Base-by-base conservation (phyloP, 2,113 vertebrate species). In the Taxidea taxus region DNA sequence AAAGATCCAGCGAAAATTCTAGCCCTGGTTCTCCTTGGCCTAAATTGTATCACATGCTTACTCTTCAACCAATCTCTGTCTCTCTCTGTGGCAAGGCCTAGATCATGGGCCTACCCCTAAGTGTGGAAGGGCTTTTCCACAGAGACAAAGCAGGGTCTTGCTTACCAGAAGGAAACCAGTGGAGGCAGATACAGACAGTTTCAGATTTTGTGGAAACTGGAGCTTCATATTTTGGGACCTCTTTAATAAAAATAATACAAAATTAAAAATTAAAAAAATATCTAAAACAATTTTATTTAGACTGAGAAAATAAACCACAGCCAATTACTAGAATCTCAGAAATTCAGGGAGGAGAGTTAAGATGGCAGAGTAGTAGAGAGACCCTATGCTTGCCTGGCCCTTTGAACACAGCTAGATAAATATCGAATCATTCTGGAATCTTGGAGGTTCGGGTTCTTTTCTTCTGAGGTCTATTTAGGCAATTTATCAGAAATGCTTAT, bases 271-370 rank as follows among this genome's bases (percentile, higher is more conserved):
- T 87, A 91, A n/a, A 86, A 95, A 92, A 74, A 54, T 37, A 2
- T 78, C 80, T 80, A 34, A 87, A 86, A 60, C 13, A 94, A 25
- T 66, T 92, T 97, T 92, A 37, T 58, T 95, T 93, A 92, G 37
- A 87, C 91, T 75, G 34, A 96, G 82, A 95, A 96, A 94, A 51
- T n/a, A 87, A 89, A 77, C 75, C 2, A 2, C 3, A 85, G 70
- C 18, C 77, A 64, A 87, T 64, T 51, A 91, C 29, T 66, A 25
- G 62, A 75, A 84, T 81, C 8, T 90, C 56, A 34, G 54, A 58
- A n/a, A 86, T 62, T 83, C 7, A 7, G 9, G 27, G 42, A 77
- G 27, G 74, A 77, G 42, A 77, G 27, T 75, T 75, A 47, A 47
- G 42, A 29, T 18, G 74, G 74, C 42, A 29, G 42, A 75, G 14